Evolutionary conservation across 1,140 invertebrate genomes (phyloP).

Genomic region (Lordiphosa mommai): DNA sequence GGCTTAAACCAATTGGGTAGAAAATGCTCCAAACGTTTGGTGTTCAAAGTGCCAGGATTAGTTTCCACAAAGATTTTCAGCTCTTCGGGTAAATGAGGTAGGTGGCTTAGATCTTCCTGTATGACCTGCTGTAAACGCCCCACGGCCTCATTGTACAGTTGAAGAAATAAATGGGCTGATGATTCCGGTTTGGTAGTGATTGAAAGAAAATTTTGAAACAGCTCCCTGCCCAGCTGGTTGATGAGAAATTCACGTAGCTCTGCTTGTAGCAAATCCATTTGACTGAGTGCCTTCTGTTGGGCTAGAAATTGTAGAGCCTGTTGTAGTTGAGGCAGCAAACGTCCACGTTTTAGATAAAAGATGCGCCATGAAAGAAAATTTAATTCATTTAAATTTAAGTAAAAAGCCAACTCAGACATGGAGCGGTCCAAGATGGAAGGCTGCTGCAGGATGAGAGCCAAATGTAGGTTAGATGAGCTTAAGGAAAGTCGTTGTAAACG

Average conservation of each 20-base stretch:
- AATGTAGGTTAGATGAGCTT: slow-evolving; percentile 8
- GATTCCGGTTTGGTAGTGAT: slow-evolving; percentile 79
- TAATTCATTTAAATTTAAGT: no score
- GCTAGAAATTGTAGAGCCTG: slow-evolving; percentile 45
- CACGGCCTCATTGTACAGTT: slow-evolving; percentile 85
- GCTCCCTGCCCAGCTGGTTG: slow-evolving; percentile 80
- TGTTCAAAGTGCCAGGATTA: slow-evolving; percentile 51
- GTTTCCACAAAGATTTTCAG: slow-evolving; percentile 80
- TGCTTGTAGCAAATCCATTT: slow-evolving; percentile 8
- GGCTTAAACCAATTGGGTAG: slow-evolving; percentile 80
- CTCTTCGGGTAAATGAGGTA: slow-evolving; percentile 81
- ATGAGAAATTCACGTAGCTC: slow-evolving; percentile 34
- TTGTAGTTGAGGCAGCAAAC: slow-evolving; percentile 28
- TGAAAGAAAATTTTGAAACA: slow-evolving; percentile 83
- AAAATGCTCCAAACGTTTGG: slow-evolving; percentile 81
- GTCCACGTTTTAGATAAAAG: neutral
- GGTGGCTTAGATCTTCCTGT: slow-evolving; percentile 81
- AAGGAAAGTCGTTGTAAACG: slow-evolving; percentile 11
- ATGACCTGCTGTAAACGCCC: slow-evolving; percentile 82
- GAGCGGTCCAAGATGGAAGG: no score
- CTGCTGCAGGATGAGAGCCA: slow-evolving; percentile 42
- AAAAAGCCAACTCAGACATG: no score
- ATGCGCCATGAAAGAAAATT: no score
- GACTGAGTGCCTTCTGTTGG: slow-evolving; percentile 6
- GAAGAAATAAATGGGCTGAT: slow-evolving; percentile 82